A percentile compares a stretch with the other conserved stretches of the same genome.
These are phyloP conservation scores for Erebia epiphron DNA, from an alignment of 2,888 invertebrate genomes.

Conservation along the genomic window DNA sequence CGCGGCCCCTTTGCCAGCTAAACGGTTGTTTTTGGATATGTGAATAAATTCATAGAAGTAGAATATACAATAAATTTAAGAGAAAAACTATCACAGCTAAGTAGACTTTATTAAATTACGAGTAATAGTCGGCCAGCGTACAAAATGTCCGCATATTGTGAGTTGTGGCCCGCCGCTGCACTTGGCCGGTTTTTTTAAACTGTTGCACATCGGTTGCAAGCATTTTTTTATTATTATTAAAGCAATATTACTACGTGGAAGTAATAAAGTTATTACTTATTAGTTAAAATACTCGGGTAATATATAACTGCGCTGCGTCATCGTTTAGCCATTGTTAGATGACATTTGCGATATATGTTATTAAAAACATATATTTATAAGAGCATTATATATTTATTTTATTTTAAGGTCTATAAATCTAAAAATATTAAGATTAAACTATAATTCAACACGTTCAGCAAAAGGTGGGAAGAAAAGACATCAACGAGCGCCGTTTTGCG, in stretches of 20 bases:
- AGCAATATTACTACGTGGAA: slow-evolving; percentile 37
- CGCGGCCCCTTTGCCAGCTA: too few relatives aligned
- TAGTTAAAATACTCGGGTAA: slow-evolving; percentile 28
- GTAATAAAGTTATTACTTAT: slow-evolving; percentile 36
- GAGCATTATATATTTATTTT: neutral
- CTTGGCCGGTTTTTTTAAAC: slow-evolving; percentile 21
- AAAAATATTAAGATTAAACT: neutral
- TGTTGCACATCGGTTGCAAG: slow-evolving; percentile 28
- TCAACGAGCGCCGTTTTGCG: slow-evolving; percentile 26
- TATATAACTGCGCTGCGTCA: slow-evolving; percentile 41
- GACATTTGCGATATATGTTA: slow-evolving; percentile 44
- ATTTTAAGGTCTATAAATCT: neutral
- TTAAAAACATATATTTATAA: slow-evolving; percentile 13
- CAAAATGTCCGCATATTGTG: too few relatives aligned
- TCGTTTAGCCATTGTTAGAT: slow-evolving; percentile 29
- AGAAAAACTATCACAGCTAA: too few relatives aligned
- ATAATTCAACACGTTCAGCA: neutral
- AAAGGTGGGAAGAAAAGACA: slow-evolving; percentile 31
- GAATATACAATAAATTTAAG: too few relatives aligned
- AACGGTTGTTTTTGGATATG: too few relatives aligned
- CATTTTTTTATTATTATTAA: slow-evolving; percentile 32
- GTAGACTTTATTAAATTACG: too few relatives aligned
- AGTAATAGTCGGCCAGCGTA: too few relatives aligned
- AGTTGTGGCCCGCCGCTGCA: too few relatives aligned
- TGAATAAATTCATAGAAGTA: too few relatives aligned